Percentiles rank a stretch among this genome's conserved stretches.
Evolutionary conservation across 2,113 vertebrate genomes (phyloP).

Genomic region (Indri indri): DNA sequence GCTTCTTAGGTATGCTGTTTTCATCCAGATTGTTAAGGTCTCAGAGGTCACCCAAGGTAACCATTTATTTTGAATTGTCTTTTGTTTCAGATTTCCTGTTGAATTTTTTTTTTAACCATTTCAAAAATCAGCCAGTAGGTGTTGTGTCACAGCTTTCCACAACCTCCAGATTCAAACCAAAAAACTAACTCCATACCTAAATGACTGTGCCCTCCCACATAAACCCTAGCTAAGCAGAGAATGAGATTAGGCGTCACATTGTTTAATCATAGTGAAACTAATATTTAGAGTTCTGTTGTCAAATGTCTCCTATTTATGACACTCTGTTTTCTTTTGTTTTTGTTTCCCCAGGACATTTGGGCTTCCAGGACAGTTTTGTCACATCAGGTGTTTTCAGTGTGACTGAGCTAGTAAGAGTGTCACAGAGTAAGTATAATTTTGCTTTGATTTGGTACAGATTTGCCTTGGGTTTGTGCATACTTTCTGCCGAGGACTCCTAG

Average conservation of each 20-base stretch:
- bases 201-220: conserved; percentile 82
- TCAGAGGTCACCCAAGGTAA: conserved; percentile 85
- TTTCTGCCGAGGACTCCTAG: background rate
- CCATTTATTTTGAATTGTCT: conserved; percentile 81
- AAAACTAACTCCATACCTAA: conserved; percentile 74
- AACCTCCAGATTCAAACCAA: conserved; percentile 80
- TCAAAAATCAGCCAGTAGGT: conserved; percentile 81
- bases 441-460: conserved; percentile 33
- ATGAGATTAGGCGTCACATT: conserved; percentile 76
- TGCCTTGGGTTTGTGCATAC: background rate
- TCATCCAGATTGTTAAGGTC: conserved; percentile 80
- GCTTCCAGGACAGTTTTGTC: conserved; percentile 99
- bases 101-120: conserved; percentile 81
- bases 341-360: conserved; percentile 93
- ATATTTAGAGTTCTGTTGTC: conserved; percentile 77
- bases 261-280: conserved; percentile 76
- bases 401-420: conserved; percentile 97
- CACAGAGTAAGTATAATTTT: conserved; percentile 94
- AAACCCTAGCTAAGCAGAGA: conserved; percentile 78
- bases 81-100: conserved; percentile 88
- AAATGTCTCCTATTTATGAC: conserved; percentile 69
- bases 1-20: conserved; percentile 81
- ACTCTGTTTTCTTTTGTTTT: conserved; percentile 83
- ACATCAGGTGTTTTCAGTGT: conserved; percentile 99
- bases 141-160: conserved; percentile 81